These are phyloP conservation scores for Lycocerus yunnanus DNA, from an alignment of 2,888 invertebrate genomes.

Conservation along the genomic window DNA sequence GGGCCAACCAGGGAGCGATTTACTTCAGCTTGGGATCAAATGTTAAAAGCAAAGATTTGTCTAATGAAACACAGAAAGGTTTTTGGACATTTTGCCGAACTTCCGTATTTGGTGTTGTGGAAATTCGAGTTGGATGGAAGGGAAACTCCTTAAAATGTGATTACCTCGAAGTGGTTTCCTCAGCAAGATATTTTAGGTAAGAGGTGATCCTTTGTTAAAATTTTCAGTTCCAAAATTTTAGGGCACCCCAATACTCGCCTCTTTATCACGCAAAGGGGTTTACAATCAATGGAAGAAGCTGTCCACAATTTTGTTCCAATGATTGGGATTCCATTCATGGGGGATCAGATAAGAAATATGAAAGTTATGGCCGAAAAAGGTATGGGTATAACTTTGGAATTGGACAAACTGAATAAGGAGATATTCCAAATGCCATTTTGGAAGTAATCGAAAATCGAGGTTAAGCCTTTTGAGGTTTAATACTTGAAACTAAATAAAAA, in stretches of 20 bases:
- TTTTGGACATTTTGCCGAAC: neutral
- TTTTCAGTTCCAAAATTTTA: neutral
- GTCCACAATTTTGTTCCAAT: constrained; percentile 53
- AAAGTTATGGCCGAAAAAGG: constrained; percentile 15
- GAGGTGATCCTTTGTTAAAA: no score
- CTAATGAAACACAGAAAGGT: neutral
- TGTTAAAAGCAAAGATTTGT: neutral
- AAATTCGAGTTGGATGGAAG: neutral
- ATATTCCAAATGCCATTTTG: constrained; percentile 19
- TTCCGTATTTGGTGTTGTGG: neutral
- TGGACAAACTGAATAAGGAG: constrained; percentile 16
- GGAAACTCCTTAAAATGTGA: neutral
- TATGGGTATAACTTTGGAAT: constrained; percentile 20
- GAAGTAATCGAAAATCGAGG: constrained; percentile 34
- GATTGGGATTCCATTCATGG: constrained; percentile 53
- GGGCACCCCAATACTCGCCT: constrained; percentile 55
- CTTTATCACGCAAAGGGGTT: constrained; percentile 57
- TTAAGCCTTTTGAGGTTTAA: neutral
- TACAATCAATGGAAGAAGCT: constrained; percentile 56
- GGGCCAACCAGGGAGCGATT: neutral
- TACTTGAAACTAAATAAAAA: neutral
- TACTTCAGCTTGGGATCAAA: neutral
- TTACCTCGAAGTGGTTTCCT: neutral
- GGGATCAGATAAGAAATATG: constrained; percentile 43
- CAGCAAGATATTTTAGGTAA: neutral